Evolutionary conservation across 1,140 invertebrate genomes (phyloP), one percentile per base, ranked within the genome.

Genomic region (Scaptomyza hsui): DNA sequence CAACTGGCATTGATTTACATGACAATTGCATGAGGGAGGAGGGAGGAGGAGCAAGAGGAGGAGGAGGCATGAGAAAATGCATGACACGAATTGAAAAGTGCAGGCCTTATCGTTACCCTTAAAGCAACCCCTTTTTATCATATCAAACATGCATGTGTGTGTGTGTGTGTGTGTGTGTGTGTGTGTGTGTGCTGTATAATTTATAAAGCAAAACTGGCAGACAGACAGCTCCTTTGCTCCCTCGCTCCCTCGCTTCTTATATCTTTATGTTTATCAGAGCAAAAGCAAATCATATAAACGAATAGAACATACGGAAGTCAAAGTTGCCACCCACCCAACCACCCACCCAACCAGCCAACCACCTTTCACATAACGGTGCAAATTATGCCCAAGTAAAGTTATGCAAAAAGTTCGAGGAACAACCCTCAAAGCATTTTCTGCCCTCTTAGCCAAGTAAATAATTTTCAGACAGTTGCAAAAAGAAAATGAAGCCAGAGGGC

Each of bases 211-310:
- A 42, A 18, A 48, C 59, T 29, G 26, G 26, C 26, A 29, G 26
- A 29, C 26, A 29, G 5, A 49, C n/a, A n/a, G n/a, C n/a, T n/a
- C n/a, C n/a, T n/a, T n/a, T n/a, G n/a, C n/a, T n/a, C n/a, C n/a
- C n/a, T n/a, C n/a, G 32, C 60, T 55, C 53, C 26, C 45, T 47
- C 35, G 29, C 44, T 7, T 15, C 56, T 45, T 77, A 80, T 83
- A 70, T 76, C 80, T 80, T 69, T 62, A 75, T 81, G 69, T 68
- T 47, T 76, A 65, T 55, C 69, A 57, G 56, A 68, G 77, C 75
- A 67, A 77, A 80, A 44, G 77, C 72, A 76, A 85, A 86, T 85
- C 80, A 86, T 80, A 86, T 80, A 86, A 88, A 49, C 70, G 82
- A 81, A 77, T 75, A 1, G 26, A 9, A 51, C 57, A 73, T 76